These are phyloP conservation scores for Sweltsa coloradensis DNA, from an alignment of 1,140 invertebrate genomes.

Conservation along the genomic window DNA sequence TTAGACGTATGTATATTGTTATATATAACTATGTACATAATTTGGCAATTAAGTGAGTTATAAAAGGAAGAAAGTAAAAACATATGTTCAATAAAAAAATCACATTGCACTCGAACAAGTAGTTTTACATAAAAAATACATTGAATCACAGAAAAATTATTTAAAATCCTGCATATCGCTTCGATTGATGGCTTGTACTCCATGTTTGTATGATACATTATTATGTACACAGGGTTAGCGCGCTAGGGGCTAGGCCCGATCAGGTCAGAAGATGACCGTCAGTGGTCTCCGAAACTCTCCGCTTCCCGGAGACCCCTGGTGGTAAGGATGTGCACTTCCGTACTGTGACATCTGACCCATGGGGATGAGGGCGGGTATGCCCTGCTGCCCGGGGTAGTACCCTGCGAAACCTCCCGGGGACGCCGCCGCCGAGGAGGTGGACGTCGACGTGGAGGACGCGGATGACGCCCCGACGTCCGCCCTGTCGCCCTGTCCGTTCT, in stretches of 20 bases:
- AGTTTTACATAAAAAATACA: too few relatives aligned
- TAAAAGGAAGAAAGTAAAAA: too few relatives aligned
- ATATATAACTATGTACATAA: too few relatives aligned
- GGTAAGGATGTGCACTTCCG: conserved; percentile 41
- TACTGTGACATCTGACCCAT: conserved; percentile 40
- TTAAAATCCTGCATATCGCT: too few relatives aligned
- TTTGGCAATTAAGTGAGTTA: too few relatives aligned
- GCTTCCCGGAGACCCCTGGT: conserved; percentile 31
- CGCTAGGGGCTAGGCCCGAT: conserved; percentile 5
- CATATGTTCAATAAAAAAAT: too few relatives aligned
- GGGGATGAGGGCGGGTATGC: conserved; percentile 37
- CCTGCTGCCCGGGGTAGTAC: conserved; percentile 40
- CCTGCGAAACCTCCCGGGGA: conserved; percentile 43
- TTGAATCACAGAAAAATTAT: too few relatives aligned
- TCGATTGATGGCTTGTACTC: too few relatives aligned
- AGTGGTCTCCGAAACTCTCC: conserved; percentile 65
- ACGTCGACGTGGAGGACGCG: conserved; percentile 38
- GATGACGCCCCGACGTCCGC: conserved; percentile 39
- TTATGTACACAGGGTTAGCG: too few relatives aligned
- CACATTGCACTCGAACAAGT: too few relatives aligned
- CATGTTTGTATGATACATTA: too few relatives aligned
- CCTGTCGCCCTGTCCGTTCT: conserved; percentile 23
- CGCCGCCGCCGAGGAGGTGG: conserved; percentile 47
- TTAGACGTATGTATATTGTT: too few relatives aligned
- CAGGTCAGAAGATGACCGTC: conserved; percentile 76